Evolutionary conservation across 2,113 vertebrate species (phyloP).

Genomic region (Tenebrosternarchus preto): DNA sequence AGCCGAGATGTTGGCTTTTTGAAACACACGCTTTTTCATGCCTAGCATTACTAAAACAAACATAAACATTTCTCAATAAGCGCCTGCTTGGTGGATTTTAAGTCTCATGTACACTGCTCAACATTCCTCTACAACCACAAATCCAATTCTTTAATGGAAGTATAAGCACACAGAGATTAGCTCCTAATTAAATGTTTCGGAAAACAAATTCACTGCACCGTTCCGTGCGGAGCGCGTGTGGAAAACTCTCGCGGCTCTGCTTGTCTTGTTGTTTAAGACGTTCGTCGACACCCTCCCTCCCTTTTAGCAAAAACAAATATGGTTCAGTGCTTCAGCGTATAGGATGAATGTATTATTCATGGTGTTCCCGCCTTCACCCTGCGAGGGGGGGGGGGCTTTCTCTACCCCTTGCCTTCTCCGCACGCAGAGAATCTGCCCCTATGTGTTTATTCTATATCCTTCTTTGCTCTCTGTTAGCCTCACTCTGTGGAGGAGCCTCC

Average conservation of each 20-base stretch:
- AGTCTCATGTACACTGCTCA: neutral
- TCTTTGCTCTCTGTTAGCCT: constrained; percentile 63
- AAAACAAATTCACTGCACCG: constrained; percentile 58
- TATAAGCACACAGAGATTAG: constrained; percentile 33
- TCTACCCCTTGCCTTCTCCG: constrained; percentile 24
- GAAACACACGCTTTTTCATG: no score
- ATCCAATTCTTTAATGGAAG: constrained; percentile 40
- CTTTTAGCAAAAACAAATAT: constrained; percentile 67
- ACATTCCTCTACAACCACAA: constrained; percentile 47
- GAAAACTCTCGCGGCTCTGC: constrained; percentile 53
- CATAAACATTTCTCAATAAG: neutral
- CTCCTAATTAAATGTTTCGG: constrained; percentile 51
- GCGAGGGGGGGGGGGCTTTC: constrained; percentile 41
- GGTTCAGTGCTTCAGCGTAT: constrained; percentile 56
- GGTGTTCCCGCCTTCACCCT: constrained; percentile 54
- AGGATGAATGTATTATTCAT: constrained; percentile 68
- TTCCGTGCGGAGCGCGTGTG: constrained; percentile 56
- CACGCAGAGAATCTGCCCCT: constrained; percentile 41
- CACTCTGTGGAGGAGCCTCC: constrained; percentile 43
- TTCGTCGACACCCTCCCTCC: constrained; percentile 44
- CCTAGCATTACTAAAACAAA: neutral
- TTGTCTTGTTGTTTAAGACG: constrained; percentile 51
- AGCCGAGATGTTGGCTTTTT: no score
- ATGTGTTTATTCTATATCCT: constrained; percentile 68
- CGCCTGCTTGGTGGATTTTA: neutral